These are phyloP conservation scores for Mesorhabditis sp. DNA, from an alignment of 2,888 invertebrate genomes.

Conservation along the genomic window DNA sequence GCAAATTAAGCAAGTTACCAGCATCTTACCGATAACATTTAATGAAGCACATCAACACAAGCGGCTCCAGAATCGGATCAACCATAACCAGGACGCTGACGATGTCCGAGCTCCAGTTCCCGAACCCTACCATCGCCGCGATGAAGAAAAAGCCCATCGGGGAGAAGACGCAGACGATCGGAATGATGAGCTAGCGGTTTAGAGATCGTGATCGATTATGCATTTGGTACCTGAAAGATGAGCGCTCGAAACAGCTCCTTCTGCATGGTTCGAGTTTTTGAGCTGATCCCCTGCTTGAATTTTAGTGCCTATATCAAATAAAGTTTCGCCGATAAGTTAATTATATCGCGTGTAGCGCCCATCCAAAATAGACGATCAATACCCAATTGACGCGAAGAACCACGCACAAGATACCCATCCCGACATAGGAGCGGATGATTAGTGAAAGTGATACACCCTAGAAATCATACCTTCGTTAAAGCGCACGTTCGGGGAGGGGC, in stretches of 20 bases:
- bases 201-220: neutral
- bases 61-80: neutral
- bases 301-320: too few relatives aligned
- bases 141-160: neutral
- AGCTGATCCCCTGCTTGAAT: neutral
- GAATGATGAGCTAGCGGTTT: neutral
- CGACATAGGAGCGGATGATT: neutral
- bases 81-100: neutral
- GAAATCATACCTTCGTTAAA: neutral
- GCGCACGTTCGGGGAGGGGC: too few relatives aligned
- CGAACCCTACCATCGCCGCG: neutral
- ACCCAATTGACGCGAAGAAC: neutral
- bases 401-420: neutral
- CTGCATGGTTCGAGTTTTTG: neutral
- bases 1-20: too few relatives aligned
- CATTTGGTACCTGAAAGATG: constrained; percentile 1
- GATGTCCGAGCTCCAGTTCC: neutral
- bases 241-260: neutral
- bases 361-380: neutral
- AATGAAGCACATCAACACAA: neutral
- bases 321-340: too few relatives aligned
- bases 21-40: neutral
- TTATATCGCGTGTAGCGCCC: neutral
- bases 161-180: neutral
- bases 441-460: neutral